A percentile compares a stretch with the other conserved stretches of the same genome.
phyloP scores from a whole-genome alignment of 2,113 vertebrate genomes.

The Eolophus roseicapilla region DNA sequence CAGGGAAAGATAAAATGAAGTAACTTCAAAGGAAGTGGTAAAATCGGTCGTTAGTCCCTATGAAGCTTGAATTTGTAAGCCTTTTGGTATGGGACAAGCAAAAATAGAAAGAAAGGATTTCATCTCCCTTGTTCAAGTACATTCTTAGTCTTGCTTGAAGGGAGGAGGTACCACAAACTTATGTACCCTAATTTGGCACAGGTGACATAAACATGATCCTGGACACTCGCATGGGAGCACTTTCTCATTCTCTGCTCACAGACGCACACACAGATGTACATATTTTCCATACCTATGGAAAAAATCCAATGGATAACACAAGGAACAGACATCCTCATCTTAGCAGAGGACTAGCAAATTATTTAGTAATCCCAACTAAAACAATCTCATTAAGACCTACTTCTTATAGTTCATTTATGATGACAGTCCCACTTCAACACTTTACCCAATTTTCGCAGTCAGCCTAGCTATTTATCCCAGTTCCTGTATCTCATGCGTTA shows the following conservation, averaged over 20 bases:
- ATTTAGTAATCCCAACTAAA: neutral
- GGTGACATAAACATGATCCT: neutral
- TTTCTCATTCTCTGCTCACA: neutral
- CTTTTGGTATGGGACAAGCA: neutral
- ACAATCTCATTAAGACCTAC: neutral
- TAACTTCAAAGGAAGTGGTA: neutral
- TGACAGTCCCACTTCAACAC: neutral
- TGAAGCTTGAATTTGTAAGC: neutral
- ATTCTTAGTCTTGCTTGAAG: neutral
- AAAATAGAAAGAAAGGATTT: neutral
- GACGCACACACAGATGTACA: neutral
- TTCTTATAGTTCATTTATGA: neutral
- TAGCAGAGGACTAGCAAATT: neutral
- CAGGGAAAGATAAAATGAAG: neutral
- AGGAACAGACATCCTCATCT: neutral
- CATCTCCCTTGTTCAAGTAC: neutral
- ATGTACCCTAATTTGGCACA: neutral
- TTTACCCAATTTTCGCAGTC: neutral
- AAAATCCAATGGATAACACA: neutral
- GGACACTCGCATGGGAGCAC: neutral
- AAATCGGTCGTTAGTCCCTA: accelerated
- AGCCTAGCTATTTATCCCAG: neutral
- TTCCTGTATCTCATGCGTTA: neutral
- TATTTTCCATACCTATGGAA: neutral
- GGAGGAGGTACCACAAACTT: neutral